Evolutionary conservation across 2,888 invertebrate species (phyloP).

Genomic region (Scaptomyza tumidula): DNA sequence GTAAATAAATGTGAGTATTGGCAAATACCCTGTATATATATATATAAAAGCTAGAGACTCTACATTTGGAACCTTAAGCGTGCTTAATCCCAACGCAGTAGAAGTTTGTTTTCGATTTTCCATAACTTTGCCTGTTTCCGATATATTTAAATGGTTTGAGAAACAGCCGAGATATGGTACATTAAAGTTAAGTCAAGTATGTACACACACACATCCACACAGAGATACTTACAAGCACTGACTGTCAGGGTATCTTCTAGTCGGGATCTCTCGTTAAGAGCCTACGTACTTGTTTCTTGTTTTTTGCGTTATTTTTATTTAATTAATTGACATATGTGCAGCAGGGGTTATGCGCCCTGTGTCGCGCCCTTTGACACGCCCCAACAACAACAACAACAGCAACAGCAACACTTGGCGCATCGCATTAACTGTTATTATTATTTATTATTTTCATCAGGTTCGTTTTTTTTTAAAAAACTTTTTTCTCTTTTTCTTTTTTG

Average conservation of each 20-base stretch:
- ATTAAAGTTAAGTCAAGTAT: too few relatives aligned
- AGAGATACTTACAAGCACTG: too few relatives aligned
- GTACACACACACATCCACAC: too few relatives aligned
- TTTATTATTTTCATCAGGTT: constrained; percentile 56
- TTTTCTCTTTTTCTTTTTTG: constrained; percentile 18
- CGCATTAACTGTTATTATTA: constrained; percentile 65
- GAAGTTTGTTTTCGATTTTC: too few relatives aligned
- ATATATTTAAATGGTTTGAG: too few relatives aligned
- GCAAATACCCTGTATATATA: constrained; percentile 28
- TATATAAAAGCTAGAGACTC: too few relatives aligned
- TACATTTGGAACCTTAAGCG: too few relatives aligned
- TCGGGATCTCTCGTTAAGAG: background rate
- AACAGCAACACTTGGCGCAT: constrained; percentile 61
- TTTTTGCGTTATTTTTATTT: constrained; percentile 33
- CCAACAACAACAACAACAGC: background rate
- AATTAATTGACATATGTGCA: constrained; percentile 76
- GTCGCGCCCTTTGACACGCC: constrained; percentile 31
- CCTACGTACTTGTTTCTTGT: background rate
- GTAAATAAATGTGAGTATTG: constrained; percentile 18
- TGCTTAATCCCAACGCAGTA: too few relatives aligned
- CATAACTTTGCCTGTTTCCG: too few relatives aligned
- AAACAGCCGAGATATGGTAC: too few relatives aligned
- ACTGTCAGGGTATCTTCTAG: constrained; percentile 12
- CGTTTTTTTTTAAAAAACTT: constrained; percentile 4
- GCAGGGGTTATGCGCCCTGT: background rate